These are phyloP conservation scores for Progne subis DNA, from an alignment of 2,113 vertebrate genomes.

Conservation along the genomic window DNA sequence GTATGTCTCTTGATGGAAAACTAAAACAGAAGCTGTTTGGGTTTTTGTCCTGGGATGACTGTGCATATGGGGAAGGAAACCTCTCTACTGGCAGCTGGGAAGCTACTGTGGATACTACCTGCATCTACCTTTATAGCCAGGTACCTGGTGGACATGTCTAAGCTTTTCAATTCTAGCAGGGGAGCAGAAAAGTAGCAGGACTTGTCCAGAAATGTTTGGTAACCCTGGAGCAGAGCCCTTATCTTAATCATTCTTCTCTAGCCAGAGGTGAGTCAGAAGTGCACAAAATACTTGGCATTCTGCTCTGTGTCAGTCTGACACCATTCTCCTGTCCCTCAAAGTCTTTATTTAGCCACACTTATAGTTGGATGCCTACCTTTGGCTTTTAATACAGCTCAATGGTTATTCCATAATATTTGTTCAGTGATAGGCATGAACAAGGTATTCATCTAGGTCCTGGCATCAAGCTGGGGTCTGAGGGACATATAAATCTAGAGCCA, in stretches of 20 bases:
- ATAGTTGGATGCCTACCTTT: neutral
- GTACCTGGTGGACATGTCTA: neutral
- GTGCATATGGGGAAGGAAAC: neutral
- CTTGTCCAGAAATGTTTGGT: neutral
- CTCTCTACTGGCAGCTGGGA: neutral
- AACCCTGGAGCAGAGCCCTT: neutral
- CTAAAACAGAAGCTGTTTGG: neutral
- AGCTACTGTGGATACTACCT: neutral
- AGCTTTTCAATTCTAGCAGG: neutral
- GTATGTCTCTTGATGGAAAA: neutral
- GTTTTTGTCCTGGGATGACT: neutral
- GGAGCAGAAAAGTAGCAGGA: neutral
- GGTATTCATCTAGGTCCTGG: neutral
- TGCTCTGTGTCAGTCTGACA: neutral
- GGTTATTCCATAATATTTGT: neutral
- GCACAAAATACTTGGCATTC: neutral
- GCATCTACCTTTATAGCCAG: neutral
- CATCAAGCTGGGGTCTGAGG: neutral
- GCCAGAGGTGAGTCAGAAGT: neutral
- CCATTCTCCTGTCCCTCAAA: neutral
- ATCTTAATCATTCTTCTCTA: neutral
- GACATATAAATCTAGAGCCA: neutral
- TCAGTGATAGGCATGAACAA: neutral
- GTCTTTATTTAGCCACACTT: neutral
- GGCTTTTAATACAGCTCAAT: neutral